Evolutionary conservation across 2,797 vertebrate species (phyloP).

Genomic region (Rhinogobio ventralis): DNA sequence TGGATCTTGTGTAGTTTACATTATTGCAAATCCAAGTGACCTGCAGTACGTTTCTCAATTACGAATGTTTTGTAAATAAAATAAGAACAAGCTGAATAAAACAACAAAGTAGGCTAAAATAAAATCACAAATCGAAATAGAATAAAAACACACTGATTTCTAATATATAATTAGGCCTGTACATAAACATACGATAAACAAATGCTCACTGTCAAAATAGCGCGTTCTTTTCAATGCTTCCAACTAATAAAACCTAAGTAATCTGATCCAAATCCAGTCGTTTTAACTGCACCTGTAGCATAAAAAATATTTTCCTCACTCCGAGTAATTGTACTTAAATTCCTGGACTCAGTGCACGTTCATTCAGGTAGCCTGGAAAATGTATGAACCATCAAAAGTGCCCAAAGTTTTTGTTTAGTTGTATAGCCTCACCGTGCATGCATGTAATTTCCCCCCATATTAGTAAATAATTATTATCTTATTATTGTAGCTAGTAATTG

Average conservation of each 20-base stretch:
- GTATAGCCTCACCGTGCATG: not conserved
- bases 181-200: not conserved
- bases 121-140: not conserved
- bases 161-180: not conserved
- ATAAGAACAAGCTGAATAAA: not conserved
- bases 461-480: not conserved
- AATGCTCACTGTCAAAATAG: not conserved
- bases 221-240: not conserved
- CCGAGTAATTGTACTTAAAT: not conserved
- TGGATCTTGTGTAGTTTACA: slow-evolving; percentile 29
- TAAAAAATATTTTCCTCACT: not conserved
- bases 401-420: not conserved
- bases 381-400: not conserved
- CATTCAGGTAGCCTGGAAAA: not conserved
- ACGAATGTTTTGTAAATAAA: not conserved
- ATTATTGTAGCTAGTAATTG: not conserved
- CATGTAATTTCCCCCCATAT: not conserved
- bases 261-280: not conserved
- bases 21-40: slow-evolving; percentile 8
- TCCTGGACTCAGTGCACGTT: not conserved
- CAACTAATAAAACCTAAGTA: not conserved
- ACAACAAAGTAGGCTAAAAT: not conserved
- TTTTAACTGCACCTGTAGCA: not conserved
- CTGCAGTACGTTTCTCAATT: not conserved
- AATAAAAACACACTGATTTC: not conserved